phyloP scores from a whole-genome alignment of 2,888 invertebrate genomes.

The Coelopa pilipes region DNA sequence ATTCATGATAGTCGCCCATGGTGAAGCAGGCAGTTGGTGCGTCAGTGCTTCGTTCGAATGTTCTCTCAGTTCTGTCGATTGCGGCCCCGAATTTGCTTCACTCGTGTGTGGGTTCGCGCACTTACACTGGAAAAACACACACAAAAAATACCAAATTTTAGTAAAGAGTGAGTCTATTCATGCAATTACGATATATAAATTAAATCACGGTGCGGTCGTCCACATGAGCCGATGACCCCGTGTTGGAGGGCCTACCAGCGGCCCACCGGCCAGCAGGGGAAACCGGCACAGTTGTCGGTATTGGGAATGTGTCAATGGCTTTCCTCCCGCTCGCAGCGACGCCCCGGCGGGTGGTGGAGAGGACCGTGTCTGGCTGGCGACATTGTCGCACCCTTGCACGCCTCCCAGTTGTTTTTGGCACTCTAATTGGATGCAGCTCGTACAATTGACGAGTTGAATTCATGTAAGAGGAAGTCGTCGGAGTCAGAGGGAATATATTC shows the following conservation, averaged over 20 bases:
- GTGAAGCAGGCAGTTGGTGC: slow-evolving; percentile 5
- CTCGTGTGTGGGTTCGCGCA: background rate
- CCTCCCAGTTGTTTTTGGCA: background rate
- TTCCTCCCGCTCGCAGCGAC: background rate
- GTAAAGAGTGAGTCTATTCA: background rate
- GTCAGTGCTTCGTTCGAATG: too few relatives aligned
- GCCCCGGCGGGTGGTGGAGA: background rate
- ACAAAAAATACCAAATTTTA: background rate
- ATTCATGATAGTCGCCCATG: slow-evolving; percentile 65
- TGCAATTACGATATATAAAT: background rate
- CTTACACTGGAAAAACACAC: slow-evolving; percentile 14
- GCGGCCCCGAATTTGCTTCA: background rate
- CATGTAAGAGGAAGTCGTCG: too few relatives aligned
- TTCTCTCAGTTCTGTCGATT: background rate
- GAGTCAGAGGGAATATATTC: too few relatives aligned
- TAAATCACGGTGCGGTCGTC: background rate
- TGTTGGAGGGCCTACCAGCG: too few relatives aligned
- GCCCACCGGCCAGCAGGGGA: background rate
- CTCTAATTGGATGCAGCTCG: too few relatives aligned
- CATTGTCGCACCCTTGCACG: background rate
- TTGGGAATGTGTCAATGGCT: slow-evolving; percentile 17
- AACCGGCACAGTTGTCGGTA: slow-evolving; percentile 8
- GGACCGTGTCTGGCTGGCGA: background rate
- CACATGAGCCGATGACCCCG: background rate
- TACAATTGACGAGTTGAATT: too few relatives aligned